A percentile compares a stretch with the other conserved stretches of the same genome.
These are phyloP conservation scores for Puffinus mauretanicus DNA, from an alignment of 2,113 vertebrate species.

Conservation along the genomic window DNA sequence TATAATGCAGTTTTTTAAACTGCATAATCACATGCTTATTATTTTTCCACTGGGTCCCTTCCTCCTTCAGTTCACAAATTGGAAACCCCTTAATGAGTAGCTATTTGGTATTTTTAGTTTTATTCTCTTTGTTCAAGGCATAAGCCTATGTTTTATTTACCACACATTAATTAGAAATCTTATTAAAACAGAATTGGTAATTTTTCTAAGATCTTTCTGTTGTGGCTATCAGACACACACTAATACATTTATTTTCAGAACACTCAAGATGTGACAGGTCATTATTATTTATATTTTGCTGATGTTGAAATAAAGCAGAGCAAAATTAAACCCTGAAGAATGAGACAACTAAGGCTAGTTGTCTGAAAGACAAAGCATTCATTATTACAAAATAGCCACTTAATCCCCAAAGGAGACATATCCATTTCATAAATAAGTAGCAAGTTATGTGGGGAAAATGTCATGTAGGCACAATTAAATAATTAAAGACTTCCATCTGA, in stretches of 20 bases:
- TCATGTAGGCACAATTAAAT: not conserved
- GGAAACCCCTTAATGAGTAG: not conserved
- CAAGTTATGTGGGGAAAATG: not conserved
- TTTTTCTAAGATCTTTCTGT: not conserved
- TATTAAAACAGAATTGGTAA: conserved; percentile 25
- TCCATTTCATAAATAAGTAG: not conserved
- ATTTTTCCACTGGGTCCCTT: not conserved
- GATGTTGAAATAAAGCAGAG: not conserved
- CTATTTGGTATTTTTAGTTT: conserved; percentile 1
- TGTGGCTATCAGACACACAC: not conserved
- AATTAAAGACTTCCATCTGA: not conserved
- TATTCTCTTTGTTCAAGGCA: not conserved
- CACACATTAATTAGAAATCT: not conserved
- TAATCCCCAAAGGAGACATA: not conserved
- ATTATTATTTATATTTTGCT: conserved; percentile 8
- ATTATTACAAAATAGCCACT: conserved; percentile 9
- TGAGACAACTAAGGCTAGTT: not conserved
- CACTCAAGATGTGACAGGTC: not conserved
- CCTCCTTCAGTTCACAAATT: not conserved
- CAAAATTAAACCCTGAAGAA: conserved; percentile 24
- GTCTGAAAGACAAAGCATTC: not conserved
- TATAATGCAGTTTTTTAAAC: not conserved
- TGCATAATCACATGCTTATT: not conserved
- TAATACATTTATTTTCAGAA: conserved; percentile 1
- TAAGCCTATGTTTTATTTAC: conserved; percentile 31